A percentile compares a stretch with the other conserved stretches of the same genome.
These are phyloP conservation scores for Corythornis cristatus DNA, from an alignment of 2,113 vertebrate genomes.

Conservation along the genomic window DNA sequence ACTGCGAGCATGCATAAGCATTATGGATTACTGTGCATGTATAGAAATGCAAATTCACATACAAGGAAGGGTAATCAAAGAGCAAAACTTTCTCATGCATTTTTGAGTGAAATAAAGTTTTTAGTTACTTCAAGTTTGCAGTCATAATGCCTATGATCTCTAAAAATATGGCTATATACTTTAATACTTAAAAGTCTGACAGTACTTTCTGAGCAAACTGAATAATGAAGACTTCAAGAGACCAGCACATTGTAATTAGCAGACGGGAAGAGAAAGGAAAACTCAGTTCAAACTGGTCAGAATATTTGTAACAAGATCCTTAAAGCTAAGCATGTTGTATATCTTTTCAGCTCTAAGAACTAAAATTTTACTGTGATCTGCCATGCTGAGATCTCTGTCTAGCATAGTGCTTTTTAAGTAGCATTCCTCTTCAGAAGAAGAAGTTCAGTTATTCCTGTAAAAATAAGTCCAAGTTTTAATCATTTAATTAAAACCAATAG, in stretches of 20 bases:
- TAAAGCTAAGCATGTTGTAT: not conserved
- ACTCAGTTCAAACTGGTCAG: not conserved
- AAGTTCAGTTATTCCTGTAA: not conserved
- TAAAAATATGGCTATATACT: not conserved
- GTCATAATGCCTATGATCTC: not conserved
- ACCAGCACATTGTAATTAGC: not conserved
- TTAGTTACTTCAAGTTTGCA: not conserved
- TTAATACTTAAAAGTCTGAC: not conserved
- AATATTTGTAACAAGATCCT: not conserved
- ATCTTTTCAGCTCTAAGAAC: not conserved
- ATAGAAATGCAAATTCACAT: not conserved
- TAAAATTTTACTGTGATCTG: not conserved
- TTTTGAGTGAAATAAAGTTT: not conserved
- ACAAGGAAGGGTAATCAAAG: not conserved
- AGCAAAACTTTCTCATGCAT: not conserved
- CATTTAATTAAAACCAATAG: not conserved
- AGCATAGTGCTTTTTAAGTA: not conserved
- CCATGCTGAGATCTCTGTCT: not conserved
- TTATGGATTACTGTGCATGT: not conserved
- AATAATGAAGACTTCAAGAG: not conserved
- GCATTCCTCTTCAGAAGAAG: not conserved
- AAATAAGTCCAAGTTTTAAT: not conserved
- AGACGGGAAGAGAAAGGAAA: not conserved
- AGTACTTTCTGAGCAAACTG: not conserved
- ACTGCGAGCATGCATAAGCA: not conserved